Base-by-base conservation (phyloP, 2,113 vertebrate genomes). In the Etia nguti region DNA sequence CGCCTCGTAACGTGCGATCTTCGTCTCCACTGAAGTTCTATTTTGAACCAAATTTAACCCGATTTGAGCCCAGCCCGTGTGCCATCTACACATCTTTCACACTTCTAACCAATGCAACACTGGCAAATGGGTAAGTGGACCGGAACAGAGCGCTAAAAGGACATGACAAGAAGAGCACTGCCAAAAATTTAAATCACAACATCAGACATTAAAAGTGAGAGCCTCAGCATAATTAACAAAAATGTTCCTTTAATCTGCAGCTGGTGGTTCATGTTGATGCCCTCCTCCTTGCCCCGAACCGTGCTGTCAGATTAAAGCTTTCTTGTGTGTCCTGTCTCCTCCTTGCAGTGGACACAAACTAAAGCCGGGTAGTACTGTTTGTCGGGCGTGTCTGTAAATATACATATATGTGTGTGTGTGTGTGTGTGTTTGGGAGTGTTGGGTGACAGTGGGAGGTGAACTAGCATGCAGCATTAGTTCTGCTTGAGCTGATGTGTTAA, bases 401-500 rank as follows among this genome's bases (percentile, higher is more conserved):
- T 31, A 68, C 60, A 55, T n/a, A 36, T 70, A 55, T 80, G 65
- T 6, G 57, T 56, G 55, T 54, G 82, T 22, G 80, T 79, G 84
- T 31, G 77, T 18, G 79, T 77, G 83, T 80, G 82, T 75, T 55
- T 54, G 68, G 79, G 62, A 81, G 77, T 79, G 65, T 60, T 81
- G 89, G 92, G 89, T 84, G 89, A 77, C 91, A 93, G 93, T 92
- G 93, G 94, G 94, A 91, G 93, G 94, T 86, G 92, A 92, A 90
- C 95, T 94, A 92, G 94, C 94, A 91, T 87, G 91, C 91, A 85
- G 93, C 89, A 92, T 95, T 95, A 95, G 94, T 95, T 95, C 92
- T 95, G 96, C 95, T 93, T 94, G 92, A 96, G 94, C 94, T 96
- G 95, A 96, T 95, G 95, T 95, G 94, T 96, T 96, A 96, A 97